Evolutionary conservation across 2,888 invertebrate species (phyloP).

Genomic region (Pharmacophagus antenor): DNA sequence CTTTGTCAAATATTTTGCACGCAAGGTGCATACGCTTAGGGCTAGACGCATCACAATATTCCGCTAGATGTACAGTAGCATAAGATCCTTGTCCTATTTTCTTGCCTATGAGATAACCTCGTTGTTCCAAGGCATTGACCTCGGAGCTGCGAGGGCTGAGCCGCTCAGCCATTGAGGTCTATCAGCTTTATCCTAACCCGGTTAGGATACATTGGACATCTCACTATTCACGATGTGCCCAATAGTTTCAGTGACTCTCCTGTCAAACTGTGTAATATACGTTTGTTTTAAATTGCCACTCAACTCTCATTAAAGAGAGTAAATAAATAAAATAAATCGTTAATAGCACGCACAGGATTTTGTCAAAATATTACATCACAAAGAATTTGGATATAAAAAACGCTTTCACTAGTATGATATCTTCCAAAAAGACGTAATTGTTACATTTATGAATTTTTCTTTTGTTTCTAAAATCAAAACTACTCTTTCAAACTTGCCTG

Average conservation of each 20-base stretch:
- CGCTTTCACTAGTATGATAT: constrained; percentile 73
- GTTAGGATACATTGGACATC: constrained; percentile 81
- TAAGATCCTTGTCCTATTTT: constrained; percentile 96
- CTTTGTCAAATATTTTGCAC: constrained; percentile 95
- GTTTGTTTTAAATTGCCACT: constrained; percentile 58
- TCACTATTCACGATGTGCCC: constrained; percentile 69
- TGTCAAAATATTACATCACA: constrained; percentile 78
- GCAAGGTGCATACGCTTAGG: constrained; percentile 88
- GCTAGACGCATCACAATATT: constrained; percentile 87
- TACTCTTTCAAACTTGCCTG: constrained; percentile 53
- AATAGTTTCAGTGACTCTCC: constrained; percentile 63
- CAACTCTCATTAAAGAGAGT: constrained; percentile 71
- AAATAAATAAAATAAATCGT: constrained; percentile 56
- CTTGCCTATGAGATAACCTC: constrained; percentile 91
- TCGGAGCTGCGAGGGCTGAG: constrained; percentile 90
- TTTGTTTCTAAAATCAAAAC: constrained; percentile 76
- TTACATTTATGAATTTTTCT: constrained; percentile 74
- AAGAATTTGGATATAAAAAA: constrained; percentile 80
- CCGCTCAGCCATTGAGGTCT: constrained; percentile 85
- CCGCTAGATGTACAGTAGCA: constrained; percentile 93
- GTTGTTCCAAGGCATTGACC: constrained; percentile 90
- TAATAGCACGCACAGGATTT: constrained; percentile 74
- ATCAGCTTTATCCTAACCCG: constrained; percentile 78
- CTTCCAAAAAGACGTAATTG: constrained; percentile 75
- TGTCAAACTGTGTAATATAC: constrained; percentile 67